phyloP scores from a whole-genome alignment of 2,888 invertebrate genomes.

The Dorcus parallelipipedus region DNA sequence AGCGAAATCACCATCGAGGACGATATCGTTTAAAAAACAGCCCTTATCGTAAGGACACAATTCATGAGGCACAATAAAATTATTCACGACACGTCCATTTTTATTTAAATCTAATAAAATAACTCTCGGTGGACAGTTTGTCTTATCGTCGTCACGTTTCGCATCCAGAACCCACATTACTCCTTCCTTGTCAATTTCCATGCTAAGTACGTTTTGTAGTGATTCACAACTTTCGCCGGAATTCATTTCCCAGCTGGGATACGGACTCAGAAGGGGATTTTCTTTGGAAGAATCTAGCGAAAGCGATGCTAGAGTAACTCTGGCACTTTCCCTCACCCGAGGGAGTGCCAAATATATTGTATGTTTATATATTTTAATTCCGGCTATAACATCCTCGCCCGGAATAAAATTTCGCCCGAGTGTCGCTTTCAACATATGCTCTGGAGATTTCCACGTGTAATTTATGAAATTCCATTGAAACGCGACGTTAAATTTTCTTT shows the following conservation, averaged over 20 bases:
- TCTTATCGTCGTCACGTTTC: conserved; percentile 51
- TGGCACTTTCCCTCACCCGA: conserved; percentile 65
- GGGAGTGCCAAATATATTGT: conserved; percentile 66
- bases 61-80: conserved; percentile 24
- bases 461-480: conserved; percentile 68
- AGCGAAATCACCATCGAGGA: conserved; percentile 60
- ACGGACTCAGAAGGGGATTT: conserved; percentile 60
- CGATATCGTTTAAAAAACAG: conserved; percentile 63
- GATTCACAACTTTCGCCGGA: conserved; percentile 55
- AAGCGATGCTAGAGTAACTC: conserved; percentile 62
- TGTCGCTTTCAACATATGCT: conserved; percentile 51
- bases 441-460: conserved; percentile 60
- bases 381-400: conserved; percentile 64
- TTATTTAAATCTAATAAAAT: conserved; percentile 2
- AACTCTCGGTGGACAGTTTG: neutral
- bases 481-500: conserved; percentile 53
- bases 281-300: conserved; percentile 34
- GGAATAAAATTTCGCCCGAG: conserved; percentile 38
- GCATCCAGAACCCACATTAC: conserved; percentile 69
- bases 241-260: conserved; percentile 68
- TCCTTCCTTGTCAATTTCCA: conserved; percentile 69
- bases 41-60: conserved; percentile 55
- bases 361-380: conserved; percentile 65
- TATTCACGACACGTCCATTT: neutral
- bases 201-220: conserved; percentile 68